Evolutionary conservation across 2,113 vertebrate species (phyloP), one percentile per base, ranked within the genome.

Genomic region (Xiphorhynchus elegans): DNA sequence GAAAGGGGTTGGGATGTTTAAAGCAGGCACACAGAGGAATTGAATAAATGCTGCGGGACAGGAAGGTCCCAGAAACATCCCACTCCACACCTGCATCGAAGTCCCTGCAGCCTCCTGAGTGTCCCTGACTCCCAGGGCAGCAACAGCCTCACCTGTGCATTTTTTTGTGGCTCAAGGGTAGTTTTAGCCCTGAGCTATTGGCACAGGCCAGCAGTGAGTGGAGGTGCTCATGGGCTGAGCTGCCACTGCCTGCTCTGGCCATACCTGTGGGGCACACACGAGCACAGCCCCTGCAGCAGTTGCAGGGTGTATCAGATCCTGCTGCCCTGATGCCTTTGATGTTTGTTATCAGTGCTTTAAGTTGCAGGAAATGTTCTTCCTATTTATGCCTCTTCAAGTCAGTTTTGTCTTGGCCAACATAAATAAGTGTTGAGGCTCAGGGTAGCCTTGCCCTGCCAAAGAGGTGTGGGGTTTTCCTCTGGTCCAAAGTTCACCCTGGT

Each of bases 191-290:
- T 0, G 0, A 3, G 23, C 10, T 2, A 13, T 2, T 8, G 39
- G 49, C 58, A 46, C 35, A 18, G 39, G 79, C 29, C 1, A 11
- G 40, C 19, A 19, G 3, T 13, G 44, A 35, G 59, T 2, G 1
- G 49, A 37, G 78, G 49, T 42, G 82, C 3, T 1, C 2, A 1
- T 11, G 40, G 53, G 74, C 25, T 26, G 28, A 39, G 17, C 5
- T 70, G 26, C 60, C 4, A 1, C 44, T 6, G 1, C 42, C 69
- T 7, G 1, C 23, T 28, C 62, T 53, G 62, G 18, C 5, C 16
- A 28, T 42, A 23, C 1, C 0, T 31, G 55, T 7, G 0, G 1
- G 60, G 28, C 69, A 60, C 78, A 14, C 6, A 26, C 1, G 9
- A 21, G 40, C 5, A 3, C 11, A 24, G 72, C 59, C 63, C 11